Evolutionary conservation across 2,888 invertebrate species (phyloP), one percentile per base, ranked within the genome.

Genomic region (Notodonta ziczac): DNA sequence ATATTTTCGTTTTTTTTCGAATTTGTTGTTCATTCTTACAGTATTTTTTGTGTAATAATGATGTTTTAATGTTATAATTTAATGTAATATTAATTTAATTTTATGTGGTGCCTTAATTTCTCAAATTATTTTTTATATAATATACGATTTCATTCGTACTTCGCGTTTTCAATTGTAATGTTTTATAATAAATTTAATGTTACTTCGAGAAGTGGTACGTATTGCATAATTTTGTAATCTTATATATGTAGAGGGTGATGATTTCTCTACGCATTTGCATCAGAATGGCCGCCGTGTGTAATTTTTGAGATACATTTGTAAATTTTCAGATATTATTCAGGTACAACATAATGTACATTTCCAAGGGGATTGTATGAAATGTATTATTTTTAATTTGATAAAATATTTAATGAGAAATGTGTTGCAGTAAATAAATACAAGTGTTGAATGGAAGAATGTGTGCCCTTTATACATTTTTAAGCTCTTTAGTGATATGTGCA

Each of bases 381-480:
- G 74, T 78, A 74, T 63, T 69, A 73, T 65, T 75, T 51, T 72
- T 60, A 74, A 65, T 75, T 77, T 66, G 65, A 67, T 69, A 62
- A 57, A 65, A 72, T 65, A 71, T 69, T 67, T 73, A 56, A 62
- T 57, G 52, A 69, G 66, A 69, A 65, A 67, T 75, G 61, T 70
- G 64, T 74, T 66, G 61, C 56, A 62, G 62, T 77, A 64, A 68
- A 72, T 76, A 72, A 65, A 74, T 66, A 66, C 62, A 65, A 73
- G 61, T 61, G 81, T 82, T 79, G 83, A 82, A 83, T 87, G 90
- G 74, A 79, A 79, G 88, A 87, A 86, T 86, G 88, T 84, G 87
- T 89, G 91, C 84, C 86, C 89, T 93, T 90, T 92, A 85, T 91
- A 92, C 88, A 88, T 90, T 91, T 91, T 82, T 88, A 89, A 87